phyloP scores from a whole-genome alignment of 2,888 invertebrate genomes.

The Rhingia campestris region DNA sequence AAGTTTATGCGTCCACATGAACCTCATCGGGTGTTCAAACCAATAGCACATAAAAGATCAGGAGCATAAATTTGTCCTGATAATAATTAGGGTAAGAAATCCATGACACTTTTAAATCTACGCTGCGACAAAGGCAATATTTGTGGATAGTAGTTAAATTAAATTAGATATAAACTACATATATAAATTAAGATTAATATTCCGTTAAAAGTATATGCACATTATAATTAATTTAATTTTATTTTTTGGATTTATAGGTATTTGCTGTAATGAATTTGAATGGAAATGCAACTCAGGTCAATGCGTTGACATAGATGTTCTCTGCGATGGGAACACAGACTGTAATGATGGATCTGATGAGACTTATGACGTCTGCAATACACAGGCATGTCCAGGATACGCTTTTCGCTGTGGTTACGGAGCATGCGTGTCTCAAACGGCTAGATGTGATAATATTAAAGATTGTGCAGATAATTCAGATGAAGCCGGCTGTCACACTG shows the following conservation, averaged over 20 bases:
- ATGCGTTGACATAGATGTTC: slow-evolving; percentile 77
- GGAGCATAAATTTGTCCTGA: no score
- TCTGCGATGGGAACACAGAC: slow-evolving; percentile 78
- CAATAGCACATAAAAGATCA: no score
- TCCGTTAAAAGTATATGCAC: no score
- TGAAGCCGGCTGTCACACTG: slow-evolving; percentile 25
- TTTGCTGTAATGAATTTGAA: slow-evolving; percentile 38
- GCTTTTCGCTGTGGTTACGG: slow-evolving; percentile 77
- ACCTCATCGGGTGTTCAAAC: no score
- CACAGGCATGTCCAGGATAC: slow-evolving; percentile 82
- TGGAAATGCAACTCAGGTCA: slow-evolving; percentile 79
- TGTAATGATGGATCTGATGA: slow-evolving; percentile 78
- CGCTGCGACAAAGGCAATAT: no score
- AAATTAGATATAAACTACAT: no score
- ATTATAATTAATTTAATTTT: no score
- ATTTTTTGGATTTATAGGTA: background rate
- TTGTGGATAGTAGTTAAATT: no score
- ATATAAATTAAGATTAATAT: no score
- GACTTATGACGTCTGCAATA: slow-evolving; percentile 56
- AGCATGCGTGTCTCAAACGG: slow-evolving; percentile 52
- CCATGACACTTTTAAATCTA: no score
- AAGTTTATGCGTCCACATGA: no score
- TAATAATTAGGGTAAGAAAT: no score
- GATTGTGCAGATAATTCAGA: slow-evolving; percentile 73
- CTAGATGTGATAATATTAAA: slow-evolving; percentile 47